Evolutionary conservation across 2,888 invertebrate species (phyloP), one percentile per base, ranked within the genome.

Genomic region (Monopis laevigella): DNA sequence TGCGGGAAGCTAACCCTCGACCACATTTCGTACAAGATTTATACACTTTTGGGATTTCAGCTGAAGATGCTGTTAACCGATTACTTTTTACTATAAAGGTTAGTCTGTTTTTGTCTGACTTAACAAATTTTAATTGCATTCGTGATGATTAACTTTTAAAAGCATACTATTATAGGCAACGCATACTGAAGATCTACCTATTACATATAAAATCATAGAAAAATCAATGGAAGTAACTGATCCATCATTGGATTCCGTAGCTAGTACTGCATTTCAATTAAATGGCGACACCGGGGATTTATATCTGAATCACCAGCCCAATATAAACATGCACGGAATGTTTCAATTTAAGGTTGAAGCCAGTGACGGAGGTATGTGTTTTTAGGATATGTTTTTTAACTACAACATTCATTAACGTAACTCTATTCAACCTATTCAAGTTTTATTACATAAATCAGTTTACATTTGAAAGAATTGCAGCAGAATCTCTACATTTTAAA

Each of bases 1-100:
- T 87, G 0, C 59, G 81, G 21, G 87, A 87, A 59, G 77, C 83
- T 1, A 83, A 87, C 49, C 86, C 86, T 30, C 77, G 83, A 32
- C 88, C 88, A 1, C 53, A 57, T 29, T 88, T 87, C 59, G 56
- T 54, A 3, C 54, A 61, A n/a, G 41, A 54, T 0, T 42, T 72
- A 2, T 84, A 81, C 69, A 74, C 75, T 0, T 83, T 80, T 2
- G 85, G 84, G 12, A 80, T 85, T 19, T 78, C 83, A 1, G 60
- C 65, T 0, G 53, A 58, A 1, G 82, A 83, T 51, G 51, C 53
- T 6, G 62, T 77, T 27, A 69, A 66, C 44, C 81, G 75, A 46
- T 59, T 62, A n/a, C 59, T 86, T 12, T 53, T 84, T 1, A 70
- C 63, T 4, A 63, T 85, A 4, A 60, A 62, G 56, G 85, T 85